These are phyloP conservation scores for Strigamia maritima DNA, from an alignment of 2,888 invertebrate species.

Conservation along the genomic window DNA sequence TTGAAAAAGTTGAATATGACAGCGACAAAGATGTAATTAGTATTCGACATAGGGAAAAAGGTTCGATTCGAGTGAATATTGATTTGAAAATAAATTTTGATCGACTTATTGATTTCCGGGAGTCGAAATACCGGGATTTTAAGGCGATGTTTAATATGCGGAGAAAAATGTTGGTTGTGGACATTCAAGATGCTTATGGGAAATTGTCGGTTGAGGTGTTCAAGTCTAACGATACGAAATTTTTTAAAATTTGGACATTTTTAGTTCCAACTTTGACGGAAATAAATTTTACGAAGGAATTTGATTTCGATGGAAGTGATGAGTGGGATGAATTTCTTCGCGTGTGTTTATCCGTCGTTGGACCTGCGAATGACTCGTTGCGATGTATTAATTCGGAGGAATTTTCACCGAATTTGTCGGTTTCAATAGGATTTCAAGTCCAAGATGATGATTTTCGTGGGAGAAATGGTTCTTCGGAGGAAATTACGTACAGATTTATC, in stretches of 20 bases:
- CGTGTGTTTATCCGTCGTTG: too few relatives aligned
- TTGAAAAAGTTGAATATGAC: not conserved
- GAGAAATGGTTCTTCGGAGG: too few relatives aligned
- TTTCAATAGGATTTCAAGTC: too few relatives aligned
- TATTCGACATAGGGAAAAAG: not conserved
- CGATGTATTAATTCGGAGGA: too few relatives aligned
- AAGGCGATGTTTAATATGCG: not conserved
- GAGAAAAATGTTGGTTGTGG: not conserved
- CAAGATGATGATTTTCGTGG: too few relatives aligned
- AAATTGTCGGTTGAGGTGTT: not conserved
- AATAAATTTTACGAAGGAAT: not conserved
- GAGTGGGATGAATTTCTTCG: not conserved
- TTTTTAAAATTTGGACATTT: not conserved
- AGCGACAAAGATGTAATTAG: not conserved
- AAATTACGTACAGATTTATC: too few relatives aligned
- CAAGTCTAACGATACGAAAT: not conserved
- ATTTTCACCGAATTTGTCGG: too few relatives aligned
- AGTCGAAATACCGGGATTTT: not conserved
- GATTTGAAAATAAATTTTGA: not conserved
- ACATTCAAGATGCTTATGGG: not conserved
- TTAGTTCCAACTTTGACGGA: not conserved
- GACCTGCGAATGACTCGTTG: too few relatives aligned
- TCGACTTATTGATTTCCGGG: not conserved
- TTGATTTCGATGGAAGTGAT: not conserved
- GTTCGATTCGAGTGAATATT: not conserved